phyloP scores from a whole-genome alignment of 2,113 vertebrate species.

The Choloepus hoffmanni region DNA sequence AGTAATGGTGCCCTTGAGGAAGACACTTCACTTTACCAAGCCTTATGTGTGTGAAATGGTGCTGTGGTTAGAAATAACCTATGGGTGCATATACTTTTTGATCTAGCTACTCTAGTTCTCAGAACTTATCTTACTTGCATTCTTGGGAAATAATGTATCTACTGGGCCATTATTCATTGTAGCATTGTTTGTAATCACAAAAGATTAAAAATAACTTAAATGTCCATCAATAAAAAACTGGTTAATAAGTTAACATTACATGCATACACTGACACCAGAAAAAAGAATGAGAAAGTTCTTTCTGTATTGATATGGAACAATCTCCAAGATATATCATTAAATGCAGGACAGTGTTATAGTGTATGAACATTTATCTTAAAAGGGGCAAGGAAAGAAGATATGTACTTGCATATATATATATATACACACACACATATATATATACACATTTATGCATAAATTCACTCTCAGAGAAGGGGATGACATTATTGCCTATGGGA shows the following conservation, averaged over 20 bases:
- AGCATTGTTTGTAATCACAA: not conserved
- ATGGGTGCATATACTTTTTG: not conserved
- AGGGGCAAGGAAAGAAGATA: not conserved
- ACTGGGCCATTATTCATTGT: not conserved
- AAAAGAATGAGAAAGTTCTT: not conserved
- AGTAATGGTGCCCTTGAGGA: not conserved
- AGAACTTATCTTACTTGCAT: not conserved
- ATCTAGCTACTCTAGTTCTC: not conserved
- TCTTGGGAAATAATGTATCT: slow-evolving; percentile 12
- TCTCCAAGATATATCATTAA: not conserved
- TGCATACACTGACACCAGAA: not conserved
- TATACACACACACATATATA: too few relatives aligned
- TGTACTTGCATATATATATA: not conserved
- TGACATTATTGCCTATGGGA: not conserved
- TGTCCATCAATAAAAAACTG: not conserved
- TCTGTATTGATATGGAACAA: not conserved
- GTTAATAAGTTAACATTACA: not conserved
- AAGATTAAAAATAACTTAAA: not conserved
- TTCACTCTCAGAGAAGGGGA: slow-evolving; percentile 17
- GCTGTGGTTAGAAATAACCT: not conserved
- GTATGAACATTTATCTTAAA: not conserved
- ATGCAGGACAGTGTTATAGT: not conserved
- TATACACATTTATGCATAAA: not conserved
- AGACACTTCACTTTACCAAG: not conserved
- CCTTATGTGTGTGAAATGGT: not conserved